Conservation (phyloP, 2,888 invertebrate species). For the Lottia gigantea region DNA sequence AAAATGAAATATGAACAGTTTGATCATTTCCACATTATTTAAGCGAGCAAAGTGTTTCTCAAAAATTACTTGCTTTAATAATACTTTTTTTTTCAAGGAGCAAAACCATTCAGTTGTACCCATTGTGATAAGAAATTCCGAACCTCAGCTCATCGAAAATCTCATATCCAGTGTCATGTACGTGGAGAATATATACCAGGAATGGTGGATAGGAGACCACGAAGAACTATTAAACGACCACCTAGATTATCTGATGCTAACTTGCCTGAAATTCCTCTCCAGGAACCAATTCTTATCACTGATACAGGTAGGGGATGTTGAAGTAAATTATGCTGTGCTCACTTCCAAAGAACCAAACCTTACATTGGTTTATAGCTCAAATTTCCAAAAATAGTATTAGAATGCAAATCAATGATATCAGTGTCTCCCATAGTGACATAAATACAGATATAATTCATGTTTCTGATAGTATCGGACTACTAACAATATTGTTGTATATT, state of each 20-base stretch:
- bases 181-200: slow-evolving; percentile 33
- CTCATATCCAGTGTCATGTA: slow-evolving; percentile 62
- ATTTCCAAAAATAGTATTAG: too few relatives aligned
- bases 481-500: not conserved
- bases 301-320: slow-evolving; percentile 63
- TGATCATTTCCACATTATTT: too few relatives aligned
- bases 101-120: slow-evolving; percentile 68
- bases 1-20: too few relatives aligned
- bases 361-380: too few relatives aligned
- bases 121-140: slow-evolving; percentile 66
- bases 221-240: slow-evolving; percentile 34
- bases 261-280: slow-evolving; percentile 70
- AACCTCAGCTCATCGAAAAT: slow-evolving; percentile 65
- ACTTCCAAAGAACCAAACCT: too few relatives aligned
- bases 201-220: slow-evolving; percentile 30
- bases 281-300: slow-evolving; percentile 73
- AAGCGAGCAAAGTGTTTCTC: too few relatives aligned
- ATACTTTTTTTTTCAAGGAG: slow-evolving; percentile 63
- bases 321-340: too few relatives aligned
- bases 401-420: too few relatives aligned
- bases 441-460: too few relatives aligned
- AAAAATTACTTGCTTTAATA: too few relatives aligned
- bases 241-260: slow-evolving; percentile 40
- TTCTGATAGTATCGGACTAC: too few relatives aligned
- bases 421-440: too few relatives aligned